A percentile compares a stretch with the other conserved stretches of the same genome.
phyloP scores from a whole-genome alignment of 2,888 invertebrate genomes.

The Drosophila rubida region DNA sequence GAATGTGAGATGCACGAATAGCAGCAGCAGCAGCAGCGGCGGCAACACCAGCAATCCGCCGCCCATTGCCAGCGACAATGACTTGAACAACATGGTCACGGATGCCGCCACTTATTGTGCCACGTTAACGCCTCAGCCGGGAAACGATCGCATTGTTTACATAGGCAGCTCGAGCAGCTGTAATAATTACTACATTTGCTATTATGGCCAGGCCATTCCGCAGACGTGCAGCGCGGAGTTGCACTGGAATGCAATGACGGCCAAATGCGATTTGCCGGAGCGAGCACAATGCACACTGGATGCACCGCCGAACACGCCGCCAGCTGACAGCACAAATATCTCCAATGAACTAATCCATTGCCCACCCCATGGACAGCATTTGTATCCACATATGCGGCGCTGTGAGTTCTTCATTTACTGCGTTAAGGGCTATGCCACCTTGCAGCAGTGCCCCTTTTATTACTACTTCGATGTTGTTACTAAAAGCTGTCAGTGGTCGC shows the following conservation, averaged over 20 bases:
- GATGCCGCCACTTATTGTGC: constrained; percentile 67
- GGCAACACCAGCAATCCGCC: constrained; percentile 1
- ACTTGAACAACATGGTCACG: constrained; percentile 49
- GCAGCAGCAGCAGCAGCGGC: constrained; percentile 13
- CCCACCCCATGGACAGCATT: constrained; percentile 79
- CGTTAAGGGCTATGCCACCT: constrained; percentile 81
- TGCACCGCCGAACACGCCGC: background rate
- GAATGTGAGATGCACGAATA: constrained; percentile 69
- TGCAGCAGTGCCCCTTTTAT: constrained; percentile 84
- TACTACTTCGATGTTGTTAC: constrained; percentile 80
- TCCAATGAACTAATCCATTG: constrained; percentile 65
- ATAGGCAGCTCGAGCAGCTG: constrained; percentile 78
- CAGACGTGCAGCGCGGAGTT: constrained; percentile 81
- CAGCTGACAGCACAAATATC: constrained; percentile 15
- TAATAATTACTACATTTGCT: constrained; percentile 82
- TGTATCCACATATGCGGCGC: constrained; percentile 82
- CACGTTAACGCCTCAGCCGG: constrained; percentile 47
- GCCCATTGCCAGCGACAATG: constrained; percentile 16
- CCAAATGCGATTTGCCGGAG: constrained; percentile 82
- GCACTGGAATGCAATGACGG: constrained; percentile 82
- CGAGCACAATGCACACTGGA: constrained; percentile 73
- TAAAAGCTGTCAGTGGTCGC: constrained; percentile 80
- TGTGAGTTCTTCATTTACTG: constrained; percentile 84
- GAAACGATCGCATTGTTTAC: constrained; percentile 70
- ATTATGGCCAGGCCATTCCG: constrained; percentile 81